A percentile compares a stretch with the other conserved stretches of the same genome.
phyloP scores from a whole-genome alignment of 2,113 vertebrate genomes.

The Menidia beryllina region DNA sequence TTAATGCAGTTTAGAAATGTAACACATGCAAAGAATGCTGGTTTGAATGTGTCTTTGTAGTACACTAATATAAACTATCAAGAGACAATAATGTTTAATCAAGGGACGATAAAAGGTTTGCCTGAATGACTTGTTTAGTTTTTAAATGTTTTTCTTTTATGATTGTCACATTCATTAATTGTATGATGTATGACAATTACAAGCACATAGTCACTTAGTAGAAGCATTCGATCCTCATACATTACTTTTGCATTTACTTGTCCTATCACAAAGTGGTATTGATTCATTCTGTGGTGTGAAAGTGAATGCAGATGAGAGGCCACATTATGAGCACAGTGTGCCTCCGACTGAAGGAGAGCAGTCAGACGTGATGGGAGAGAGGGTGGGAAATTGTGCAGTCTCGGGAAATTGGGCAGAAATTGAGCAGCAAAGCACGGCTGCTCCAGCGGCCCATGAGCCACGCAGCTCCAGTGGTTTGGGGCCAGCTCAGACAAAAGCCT shows the following conservation, averaged over 20 bases:
- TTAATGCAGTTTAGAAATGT: too few species aligned
- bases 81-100: background rate
- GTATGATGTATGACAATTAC: background rate
- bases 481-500: constrained; percentile 59
- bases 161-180: background rate
- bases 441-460: constrained; percentile 50
- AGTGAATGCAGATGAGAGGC: constrained; percentile 36
- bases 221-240: constrained; percentile 25
- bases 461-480: constrained; percentile 56
- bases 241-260: constrained; percentile 10
- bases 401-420: constrained; percentile 77
- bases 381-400: constrained; percentile 75
- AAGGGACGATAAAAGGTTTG: too few species aligned
- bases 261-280: constrained; percentile 7
- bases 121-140: too few species aligned
- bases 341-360: constrained; percentile 65
- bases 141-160: too few species aligned
- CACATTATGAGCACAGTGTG: constrained; percentile 42
- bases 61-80: background rate
- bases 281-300: constrained; percentile 27
- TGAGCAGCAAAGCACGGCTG: constrained; percentile 65
- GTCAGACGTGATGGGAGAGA: constrained; percentile 66
- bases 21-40: too few species aligned
- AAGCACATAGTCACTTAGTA: background rate
- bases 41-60: too few species aligned